Base-by-base conservation (phyloP, 2,888 invertebrate genomes). In the Nematopogon swammerdamellus region DNA sequence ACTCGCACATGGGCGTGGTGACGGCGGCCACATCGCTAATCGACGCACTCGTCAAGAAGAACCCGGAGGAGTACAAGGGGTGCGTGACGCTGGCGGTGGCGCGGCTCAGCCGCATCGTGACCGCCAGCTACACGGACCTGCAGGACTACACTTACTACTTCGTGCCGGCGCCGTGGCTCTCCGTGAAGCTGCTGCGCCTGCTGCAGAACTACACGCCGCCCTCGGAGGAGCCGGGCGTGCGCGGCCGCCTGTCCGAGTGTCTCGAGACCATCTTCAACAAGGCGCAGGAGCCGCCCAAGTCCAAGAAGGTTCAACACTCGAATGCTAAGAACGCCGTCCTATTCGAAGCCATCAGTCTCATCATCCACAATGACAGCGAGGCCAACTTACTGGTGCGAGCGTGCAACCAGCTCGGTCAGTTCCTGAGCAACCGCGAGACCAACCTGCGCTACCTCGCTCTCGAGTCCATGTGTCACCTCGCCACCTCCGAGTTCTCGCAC, bases 111-210 rank as follows among this genome's bases (percentile, higher is more conserved):
- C 84, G 97, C 66, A 99, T 99, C 81, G 97, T 99, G 6, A 98
- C 98, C 50, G 94, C 98, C 46, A 97, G 97, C 64, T 98, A 99
- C 67, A 98, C 97, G 58, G 99, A 99, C 80, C 85, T 99, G 56
- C 98, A 99, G 82, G 99, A 99, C 79, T 99, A 99, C 70, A 99
- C 99, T 3, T 99, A 99, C 73, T 99, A 99, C 71, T 99, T 99
- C 83, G 98, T 99, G 54, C 98, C 99, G 58, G 99, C 98, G n/a
- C 99, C 99, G 16, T 99, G 99, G 99, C 85, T 99, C 30, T 98
- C 97, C 52, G 97, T 99, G 17, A 99, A 99, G 76, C 80, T 99
- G 51, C 80, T 99, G 55, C 86, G 98, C 60, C 83, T 99, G 53
- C 81, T 99, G 56, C 99, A 99, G 75, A 98, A 99, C 70, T 99